Evolutionary conservation across 1,140 invertebrate genomes (phyloP).

Genomic region (Drosophila rhopaloa): DNA sequence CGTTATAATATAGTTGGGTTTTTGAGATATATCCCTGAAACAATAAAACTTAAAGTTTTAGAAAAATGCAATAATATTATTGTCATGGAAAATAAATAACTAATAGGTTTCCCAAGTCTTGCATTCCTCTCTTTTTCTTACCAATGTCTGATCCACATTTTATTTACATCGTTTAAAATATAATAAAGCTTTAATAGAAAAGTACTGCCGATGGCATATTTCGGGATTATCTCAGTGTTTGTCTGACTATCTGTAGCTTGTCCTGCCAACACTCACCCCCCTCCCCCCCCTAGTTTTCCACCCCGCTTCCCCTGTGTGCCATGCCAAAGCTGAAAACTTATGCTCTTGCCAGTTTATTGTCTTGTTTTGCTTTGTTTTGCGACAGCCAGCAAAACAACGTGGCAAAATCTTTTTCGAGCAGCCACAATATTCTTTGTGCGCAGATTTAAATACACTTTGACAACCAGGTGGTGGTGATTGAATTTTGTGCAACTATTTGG

Average conservation of each 20-base stretch:
- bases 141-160: too few species aligned
- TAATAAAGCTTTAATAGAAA: too few species aligned
- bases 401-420: slow-evolving; percentile 21
- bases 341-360: slow-evolving; percentile 76
- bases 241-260: slow-evolving; percentile 1
- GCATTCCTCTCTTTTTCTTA: too few species aligned
- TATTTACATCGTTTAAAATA: too few species aligned
- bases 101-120: too few species aligned
- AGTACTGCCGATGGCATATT: too few species aligned
- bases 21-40: too few species aligned
- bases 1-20: too few species aligned
- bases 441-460: slow-evolving; percentile 18
- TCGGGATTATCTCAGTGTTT: not conserved
- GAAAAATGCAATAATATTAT: too few species aligned
- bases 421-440: slow-evolving; percentile 3
- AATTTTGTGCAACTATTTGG: not conserved
- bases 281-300: slow-evolving; percentile 17
- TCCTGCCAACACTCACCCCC: not conserved
- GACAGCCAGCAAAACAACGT: slow-evolving; percentile 37
- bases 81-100: too few species aligned
- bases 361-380: slow-evolving; percentile 61
- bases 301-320: slow-evolving; percentile 6
- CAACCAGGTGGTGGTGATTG: not conserved
- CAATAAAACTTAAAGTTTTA: too few species aligned
- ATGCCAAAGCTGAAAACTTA: slow-evolving; percentile 60